Conservation (phyloP, 2,797 vertebrate species). For the Eulemur albifrons region DNA sequence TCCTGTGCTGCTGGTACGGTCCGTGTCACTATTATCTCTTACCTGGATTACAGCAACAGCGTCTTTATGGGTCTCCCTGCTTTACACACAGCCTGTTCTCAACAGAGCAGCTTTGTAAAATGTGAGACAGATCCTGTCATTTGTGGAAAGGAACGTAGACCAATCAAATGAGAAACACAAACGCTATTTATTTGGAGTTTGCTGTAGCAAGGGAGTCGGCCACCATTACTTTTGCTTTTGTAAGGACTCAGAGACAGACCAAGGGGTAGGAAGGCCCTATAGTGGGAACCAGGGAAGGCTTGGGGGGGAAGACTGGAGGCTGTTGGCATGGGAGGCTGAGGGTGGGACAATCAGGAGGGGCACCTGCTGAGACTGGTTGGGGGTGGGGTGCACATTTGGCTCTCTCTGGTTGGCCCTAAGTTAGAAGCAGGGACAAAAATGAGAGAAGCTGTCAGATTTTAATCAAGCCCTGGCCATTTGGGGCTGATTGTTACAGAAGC, state of each 20-base stretch:
- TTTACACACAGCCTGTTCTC: neutral
- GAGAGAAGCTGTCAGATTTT: neutral
- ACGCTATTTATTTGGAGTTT: neutral
- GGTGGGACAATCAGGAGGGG: neutral
- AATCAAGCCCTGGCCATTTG: neutral
- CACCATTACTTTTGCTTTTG: neutral
- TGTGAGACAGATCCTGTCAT: neutral
- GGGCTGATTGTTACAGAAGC: neutral
- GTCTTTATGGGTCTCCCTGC: neutral
- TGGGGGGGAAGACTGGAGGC: no score
- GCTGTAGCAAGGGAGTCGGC: neutral
- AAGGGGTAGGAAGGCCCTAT: neutral
- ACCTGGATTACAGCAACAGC: neutral
- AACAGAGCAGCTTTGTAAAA: neutral
- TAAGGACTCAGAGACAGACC: neutral
- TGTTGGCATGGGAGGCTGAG: neutral
- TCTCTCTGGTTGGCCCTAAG: neutral
- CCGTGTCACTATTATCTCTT: neutral
- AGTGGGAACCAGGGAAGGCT: neutral
- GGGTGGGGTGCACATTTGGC: neutral
- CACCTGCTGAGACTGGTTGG: neutral
- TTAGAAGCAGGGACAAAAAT: neutral
- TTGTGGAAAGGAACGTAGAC: neutral
- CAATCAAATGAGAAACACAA: neutral
- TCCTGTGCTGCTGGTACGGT: neutral